phyloP scores from a whole-genome alignment of 2,797 vertebrate genomes.

The Stomatorhinus walkeri region DNA sequence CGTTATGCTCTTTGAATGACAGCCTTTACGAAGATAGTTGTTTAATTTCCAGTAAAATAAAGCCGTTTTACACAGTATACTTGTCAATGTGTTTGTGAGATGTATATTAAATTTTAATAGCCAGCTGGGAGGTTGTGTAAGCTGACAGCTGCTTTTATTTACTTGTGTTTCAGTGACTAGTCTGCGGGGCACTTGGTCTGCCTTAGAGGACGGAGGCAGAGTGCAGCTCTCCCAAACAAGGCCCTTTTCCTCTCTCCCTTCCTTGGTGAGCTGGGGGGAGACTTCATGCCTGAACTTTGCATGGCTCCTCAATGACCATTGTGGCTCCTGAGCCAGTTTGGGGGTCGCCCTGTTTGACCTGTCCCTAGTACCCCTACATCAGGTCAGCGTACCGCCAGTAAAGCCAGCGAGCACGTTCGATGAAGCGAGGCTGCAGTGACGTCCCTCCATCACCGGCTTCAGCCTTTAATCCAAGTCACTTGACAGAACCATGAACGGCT shows the following conservation, averaged over 20 bases:
- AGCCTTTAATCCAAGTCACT: conserved; percentile 19
- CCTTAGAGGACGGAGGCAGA: conserved; percentile 38
- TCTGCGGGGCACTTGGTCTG: conserved; percentile 31
- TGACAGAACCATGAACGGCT: conserved; percentile 60
- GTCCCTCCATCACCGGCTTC: conserved; percentile 4
- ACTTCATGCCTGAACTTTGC: neutral
- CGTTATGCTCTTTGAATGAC: neutral
- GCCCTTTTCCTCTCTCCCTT: neutral
- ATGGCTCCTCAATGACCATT: neutral
- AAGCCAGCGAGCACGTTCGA: conserved; percentile 16
- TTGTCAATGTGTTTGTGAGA: conserved; percentile 1
- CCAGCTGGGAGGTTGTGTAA: neutral
- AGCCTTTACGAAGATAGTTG: neutral
- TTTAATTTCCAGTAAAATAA: neutral
- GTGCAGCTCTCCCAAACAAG: neutral
- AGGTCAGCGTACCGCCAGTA: neutral
- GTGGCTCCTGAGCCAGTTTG: neutral
- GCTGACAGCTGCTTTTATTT: conserved; percentile 8
- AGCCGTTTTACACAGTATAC: neutral
- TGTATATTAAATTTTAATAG: neutral
- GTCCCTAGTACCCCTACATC: neutral
- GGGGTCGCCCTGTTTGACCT: neutral
- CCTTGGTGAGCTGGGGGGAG: neutral
- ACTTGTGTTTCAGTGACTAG: conserved; percentile 43
- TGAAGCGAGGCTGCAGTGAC: conserved; percentile 11